These are phyloP conservation scores for Colossoma macropomum DNA, from an alignment of 2,113 vertebrate species.

Conservation along the genomic window DNA sequence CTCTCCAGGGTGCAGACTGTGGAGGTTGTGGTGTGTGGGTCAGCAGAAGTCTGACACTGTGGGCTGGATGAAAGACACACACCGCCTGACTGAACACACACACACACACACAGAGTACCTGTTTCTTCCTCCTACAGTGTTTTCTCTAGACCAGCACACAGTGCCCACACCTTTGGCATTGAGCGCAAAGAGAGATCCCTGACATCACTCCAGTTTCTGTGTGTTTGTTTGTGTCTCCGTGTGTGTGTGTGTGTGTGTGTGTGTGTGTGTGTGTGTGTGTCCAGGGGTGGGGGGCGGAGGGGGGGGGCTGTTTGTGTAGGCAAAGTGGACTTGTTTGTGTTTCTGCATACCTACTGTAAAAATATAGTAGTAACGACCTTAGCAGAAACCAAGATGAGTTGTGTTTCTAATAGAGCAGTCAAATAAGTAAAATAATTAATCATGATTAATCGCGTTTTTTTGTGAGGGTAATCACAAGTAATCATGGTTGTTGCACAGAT, in stretches of 20 bases:
- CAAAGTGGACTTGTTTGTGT: too few species aligned
- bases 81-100: not conserved
- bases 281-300: too few species aligned
- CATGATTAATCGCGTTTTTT: too few species aligned
- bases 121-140: conserved; percentile 34
- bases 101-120: conserved; percentile 41
- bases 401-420: too few species aligned
- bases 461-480: too few species aligned
- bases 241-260: too few species aligned
- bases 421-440: too few species aligned
- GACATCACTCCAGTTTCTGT: not conserved
- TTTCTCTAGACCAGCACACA: conserved; percentile 28
- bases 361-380: conserved; percentile 16
- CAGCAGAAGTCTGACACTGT: conserved; percentile 21
- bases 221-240: not conserved
- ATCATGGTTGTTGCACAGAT: too few species aligned
- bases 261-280: too few species aligned
- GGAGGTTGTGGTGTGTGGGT: conserved; percentile 38
- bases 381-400: not conserved
- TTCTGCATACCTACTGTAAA: not conserved
- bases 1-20: conserved; percentile 6
- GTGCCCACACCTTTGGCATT: conserved; percentile 30
- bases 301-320: too few species aligned
- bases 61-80: not conserved
- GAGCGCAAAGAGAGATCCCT: conserved; percentile 34